Evolutionary conservation across 2,113 vertebrate genomes (phyloP), one percentile per base, ranked within the genome.

Genomic region (Brienomyrus brachyistius): DNA sequence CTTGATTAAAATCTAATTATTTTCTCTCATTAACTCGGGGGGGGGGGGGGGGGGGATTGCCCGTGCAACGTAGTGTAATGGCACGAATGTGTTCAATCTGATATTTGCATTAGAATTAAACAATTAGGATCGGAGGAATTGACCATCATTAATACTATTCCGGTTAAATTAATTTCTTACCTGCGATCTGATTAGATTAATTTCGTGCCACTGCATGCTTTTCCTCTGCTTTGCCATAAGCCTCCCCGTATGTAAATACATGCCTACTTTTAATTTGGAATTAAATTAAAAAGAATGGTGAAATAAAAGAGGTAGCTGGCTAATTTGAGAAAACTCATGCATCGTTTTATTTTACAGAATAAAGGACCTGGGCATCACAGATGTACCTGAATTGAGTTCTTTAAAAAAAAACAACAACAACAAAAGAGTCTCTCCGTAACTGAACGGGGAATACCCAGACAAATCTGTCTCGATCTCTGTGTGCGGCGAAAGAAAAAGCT

Each of bases 181-280:
- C 92, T 94, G 91, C 82, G 90, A 91, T 21, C 90, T 83, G 89
- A 90, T 91, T 94, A 91, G 94, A 94, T 93, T 94, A 93, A 94
- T 95, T 95, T 90, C 90, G 91, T 95, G 94, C 89, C 90, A 87
- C 91, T 66, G 93, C 92, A 95, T 94, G 90, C 90, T 91, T 89
- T 82, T 45, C 90, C 93, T 93, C 88, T 87, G 91, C 91, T 92
- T 90, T 62, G 35, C 85, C 6, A 5, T 66, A 90, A 90, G 43
- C 59, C 45, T 50, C 80, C 88, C 77, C 59, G 86, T 82, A 92
- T 90, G 91, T 93, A 94, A 94, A 94, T 92, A 92, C 43, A 87
- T 86, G 23, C 88, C 45, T 77, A 80, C 89, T 88, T 54, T 51
- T 54, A 80, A 89, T 43, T 51, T 17, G 82, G 89, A 74, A 88